phyloP scores from a whole-genome alignment of 2,888 invertebrate genomes.

The Drosophila anomalata region DNA sequence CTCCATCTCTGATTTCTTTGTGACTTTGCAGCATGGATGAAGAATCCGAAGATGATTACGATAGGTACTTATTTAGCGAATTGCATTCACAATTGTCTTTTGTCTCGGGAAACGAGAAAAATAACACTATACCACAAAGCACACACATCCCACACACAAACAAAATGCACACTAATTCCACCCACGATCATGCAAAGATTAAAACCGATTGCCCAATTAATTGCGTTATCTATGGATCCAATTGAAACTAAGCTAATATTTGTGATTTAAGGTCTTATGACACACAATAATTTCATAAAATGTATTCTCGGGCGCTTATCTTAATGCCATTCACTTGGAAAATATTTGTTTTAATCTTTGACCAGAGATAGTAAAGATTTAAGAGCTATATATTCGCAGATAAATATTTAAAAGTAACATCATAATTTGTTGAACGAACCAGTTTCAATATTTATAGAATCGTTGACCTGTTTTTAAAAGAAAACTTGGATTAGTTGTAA shows the following conservation, averaged over 20 bases:
- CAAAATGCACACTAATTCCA: neutral
- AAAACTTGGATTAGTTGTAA: too few relatives aligned
- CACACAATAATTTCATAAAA: neutral
- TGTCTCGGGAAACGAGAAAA: constrained; percentile 6
- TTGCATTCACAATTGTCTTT: constrained; percentile 12
- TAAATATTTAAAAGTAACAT: neutral
- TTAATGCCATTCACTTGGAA: neutral
- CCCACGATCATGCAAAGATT: constrained; percentile 12
- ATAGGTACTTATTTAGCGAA: constrained; percentile 69
- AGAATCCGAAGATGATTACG: constrained; percentile 66
- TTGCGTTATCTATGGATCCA: constrained; percentile 2
- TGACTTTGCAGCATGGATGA: constrained; percentile 77
- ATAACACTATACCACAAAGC: constrained; percentile 15
- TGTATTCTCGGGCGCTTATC: neutral
- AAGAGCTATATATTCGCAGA: neutral
- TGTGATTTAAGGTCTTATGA: neutral
- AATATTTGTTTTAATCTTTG: constrained; percentile 2
- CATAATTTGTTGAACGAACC: too few relatives aligned
- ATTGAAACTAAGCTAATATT: neutral
- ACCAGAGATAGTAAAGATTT: constrained; percentile 1
- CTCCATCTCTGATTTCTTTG: constrained; percentile 66
- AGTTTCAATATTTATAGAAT: too few relatives aligned
- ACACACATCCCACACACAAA: constrained; percentile 2
- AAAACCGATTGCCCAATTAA: constrained; percentile 10
- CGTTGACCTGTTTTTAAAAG: too few relatives aligned